Evolutionary conservation across 2,113 vertebrate genomes (phyloP).

Genomic region (Ahaetulla prasina): DNA sequence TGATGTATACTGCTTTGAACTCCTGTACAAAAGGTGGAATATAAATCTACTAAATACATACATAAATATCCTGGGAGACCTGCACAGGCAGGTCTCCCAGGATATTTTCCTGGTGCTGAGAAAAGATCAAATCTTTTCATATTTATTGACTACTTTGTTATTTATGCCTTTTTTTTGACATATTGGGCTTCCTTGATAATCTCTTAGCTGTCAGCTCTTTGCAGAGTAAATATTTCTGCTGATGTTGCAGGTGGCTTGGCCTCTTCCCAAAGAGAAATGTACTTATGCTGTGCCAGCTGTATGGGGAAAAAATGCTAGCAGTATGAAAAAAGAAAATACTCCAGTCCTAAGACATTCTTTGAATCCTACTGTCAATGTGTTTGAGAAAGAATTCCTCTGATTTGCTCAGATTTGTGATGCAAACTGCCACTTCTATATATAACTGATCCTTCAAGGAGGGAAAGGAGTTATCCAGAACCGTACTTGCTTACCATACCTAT

Average conservation of each 20-base stretch:
- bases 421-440: not conserved
- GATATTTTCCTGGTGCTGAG: not conserved
- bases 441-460: not conserved
- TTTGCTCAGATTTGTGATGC: not conserved
- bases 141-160: conserved; percentile 50
- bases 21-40: not conserved
- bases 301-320: not conserved
- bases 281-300: not conserved
- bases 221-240: conserved; percentile 16
- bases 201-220: not conserved
- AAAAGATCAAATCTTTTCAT: conserved; percentile 42
- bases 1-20: not conserved
- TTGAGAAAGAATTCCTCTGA: not conserved
- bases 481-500: not conserved
- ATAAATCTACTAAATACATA: not conserved
- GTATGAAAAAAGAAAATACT: not conserved
- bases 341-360: not conserved
- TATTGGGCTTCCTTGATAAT: conserved; percentile 27
- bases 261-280: not conserved
- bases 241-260: not conserved
- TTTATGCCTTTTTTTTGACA: conserved; percentile 26
- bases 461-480: not conserved
- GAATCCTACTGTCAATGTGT: not conserved
- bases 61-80: no score
- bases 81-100: not conserved